phyloP scores from a whole-genome alignment of 1,140 invertebrate species.

The Zophobas morio region DNA sequence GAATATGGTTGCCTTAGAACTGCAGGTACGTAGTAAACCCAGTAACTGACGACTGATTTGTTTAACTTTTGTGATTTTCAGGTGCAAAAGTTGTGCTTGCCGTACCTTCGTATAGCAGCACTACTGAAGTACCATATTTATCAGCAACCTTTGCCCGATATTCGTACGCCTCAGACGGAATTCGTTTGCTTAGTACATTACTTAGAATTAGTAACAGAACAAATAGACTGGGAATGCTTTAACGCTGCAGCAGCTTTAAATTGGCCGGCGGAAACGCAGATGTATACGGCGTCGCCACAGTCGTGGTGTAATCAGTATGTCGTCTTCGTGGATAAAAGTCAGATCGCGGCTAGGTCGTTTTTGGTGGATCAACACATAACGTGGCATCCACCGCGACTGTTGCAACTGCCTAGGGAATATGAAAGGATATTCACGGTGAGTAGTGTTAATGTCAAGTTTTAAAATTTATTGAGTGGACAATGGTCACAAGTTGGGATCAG shows the following conservation, averaged over 20 bases:
- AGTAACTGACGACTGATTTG: not conserved
- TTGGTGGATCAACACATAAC: slow-evolving; percentile 80
- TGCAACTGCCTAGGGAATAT: slow-evolving; percentile 89
- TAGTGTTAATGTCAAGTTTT: slow-evolving; percentile 7
- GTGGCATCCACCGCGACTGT: slow-evolving; percentile 86
- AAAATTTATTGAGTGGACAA: no score
- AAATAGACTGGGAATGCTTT: slow-evolving; percentile 77
- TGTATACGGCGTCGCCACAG: slow-evolving; percentile 68
- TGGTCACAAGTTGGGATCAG: no score
- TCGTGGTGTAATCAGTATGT: slow-evolving; percentile 79
- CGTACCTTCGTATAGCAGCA: slow-evolving; percentile 87
- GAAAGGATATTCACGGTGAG: slow-evolving; percentile 92
- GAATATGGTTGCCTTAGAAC: slow-evolving; percentile 69
- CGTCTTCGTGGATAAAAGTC: slow-evolving; percentile 71
- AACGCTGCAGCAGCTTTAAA: slow-evolving; percentile 77
- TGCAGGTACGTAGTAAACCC: slow-evolving; percentile 57
- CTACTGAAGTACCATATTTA: slow-evolving; percentile 90
- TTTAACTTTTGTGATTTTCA: slow-evolving; percentile 63
- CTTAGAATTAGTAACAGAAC: slow-evolving; percentile 80
- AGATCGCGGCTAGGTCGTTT: slow-evolving; percentile 73
- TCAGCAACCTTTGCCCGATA: slow-evolving; percentile 82
- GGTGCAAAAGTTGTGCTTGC: slow-evolving; percentile 85
- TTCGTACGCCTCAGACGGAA: slow-evolving; percentile 75
- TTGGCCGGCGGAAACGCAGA: slow-evolving; percentile 73
- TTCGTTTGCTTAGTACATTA: slow-evolving; percentile 83